Evolutionary conservation across 1,140 invertebrate genomes (phyloP), one percentile per base, ranked within the genome.

Genomic region (Dendroctonus valens): DNA sequence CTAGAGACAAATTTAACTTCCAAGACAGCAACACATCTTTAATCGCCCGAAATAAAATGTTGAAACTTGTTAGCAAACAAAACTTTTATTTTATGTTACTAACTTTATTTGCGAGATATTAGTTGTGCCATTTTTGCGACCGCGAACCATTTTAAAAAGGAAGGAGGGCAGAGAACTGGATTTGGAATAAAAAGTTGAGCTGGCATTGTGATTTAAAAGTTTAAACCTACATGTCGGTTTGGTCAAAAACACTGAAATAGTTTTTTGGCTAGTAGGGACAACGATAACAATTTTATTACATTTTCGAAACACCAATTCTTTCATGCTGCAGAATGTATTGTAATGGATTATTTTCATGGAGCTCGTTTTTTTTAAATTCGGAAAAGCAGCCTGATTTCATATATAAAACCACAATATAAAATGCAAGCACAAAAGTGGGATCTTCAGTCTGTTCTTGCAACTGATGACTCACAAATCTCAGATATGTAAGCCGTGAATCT

Each of bases 171-270:
- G 62, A 58, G 58, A 65, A 65, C 62, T 65, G 44, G 44, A 65
- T 37, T 57, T 38, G 42, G 46, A 50, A 49, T 44, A 65, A 65
- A 65, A 65, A 58, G 53, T 65, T 58, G 41, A 49, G 37, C 62
- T 65, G 11, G 62, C 62, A 65, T 65, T 65, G 62, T 57, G 62
- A 65, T 50, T 57, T 65, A 65, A 26, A 65, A 65, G 53, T 65
- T 65, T 49, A 54, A 57, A 65, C 62, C 62, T 65, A 12, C 51
- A 42, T 58, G 42, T 57, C 52, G 8, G 41, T 65, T 65, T 65
- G 57, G 55, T 57, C 41, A 65, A 57, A 65, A 57, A 48, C 38
- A 39, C 42, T 26, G 26, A 46, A 12, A 46, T 46, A 46, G 42
- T 46, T 46, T 46, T 46, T 46, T 26, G 26, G 26, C 26, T 26